Conservation (phyloP, 92 coral and sea anemone genomes). For the Porites evermanni region DNA sequence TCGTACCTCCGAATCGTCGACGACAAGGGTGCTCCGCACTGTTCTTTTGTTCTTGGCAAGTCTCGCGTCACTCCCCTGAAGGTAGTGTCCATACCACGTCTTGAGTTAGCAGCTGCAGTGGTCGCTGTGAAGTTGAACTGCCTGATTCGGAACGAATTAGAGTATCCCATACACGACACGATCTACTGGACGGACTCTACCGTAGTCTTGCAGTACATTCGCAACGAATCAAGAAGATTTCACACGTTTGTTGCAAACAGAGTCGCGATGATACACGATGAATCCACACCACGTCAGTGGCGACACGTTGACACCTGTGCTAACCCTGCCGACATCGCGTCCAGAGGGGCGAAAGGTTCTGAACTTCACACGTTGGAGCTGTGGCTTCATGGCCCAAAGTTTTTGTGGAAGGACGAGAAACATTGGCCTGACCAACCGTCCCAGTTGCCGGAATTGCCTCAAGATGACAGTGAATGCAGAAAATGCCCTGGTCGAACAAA, state of each 20-base stretch:
- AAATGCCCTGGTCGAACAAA: not conserved
- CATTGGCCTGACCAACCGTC: constrained; percentile 16
- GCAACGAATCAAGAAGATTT: constrained; percentile 31
- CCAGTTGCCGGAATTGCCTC: not conserved
- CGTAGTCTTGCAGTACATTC: constrained; percentile 38
- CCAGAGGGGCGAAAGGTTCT: not conserved
- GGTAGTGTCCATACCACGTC: constrained; percentile 36
- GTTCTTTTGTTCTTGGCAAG: not conserved
- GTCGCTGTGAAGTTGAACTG: constrained; percentile 22
- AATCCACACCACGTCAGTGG: constrained; percentile 38
- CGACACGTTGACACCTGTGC: constrained; percentile 9
- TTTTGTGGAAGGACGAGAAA: constrained; percentile 11
- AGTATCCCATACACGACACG: constrained; percentile 8
- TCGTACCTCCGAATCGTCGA: constrained; percentile 36
- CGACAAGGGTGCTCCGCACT: constrained; percentile 24
- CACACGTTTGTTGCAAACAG: constrained; percentile 52
- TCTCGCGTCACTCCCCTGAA: constrained; percentile 40
- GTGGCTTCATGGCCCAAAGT: constrained; percentile 8
- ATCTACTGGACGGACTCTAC: constrained; percentile 56
- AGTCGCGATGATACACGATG: constrained; percentile 42
- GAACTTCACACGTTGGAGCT: constrained; percentile 7
- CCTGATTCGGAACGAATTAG: constrained; percentile 15
- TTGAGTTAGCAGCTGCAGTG: constrained; percentile 52
- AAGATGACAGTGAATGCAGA: not conserved
- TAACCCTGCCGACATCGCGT: constrained; percentile 24